A percentile compares a stretch with the other conserved stretches of the same genome.
phyloP scores from a whole-genome alignment of 2,888 invertebrate genomes.

The Rhagonycha fulva region DNA sequence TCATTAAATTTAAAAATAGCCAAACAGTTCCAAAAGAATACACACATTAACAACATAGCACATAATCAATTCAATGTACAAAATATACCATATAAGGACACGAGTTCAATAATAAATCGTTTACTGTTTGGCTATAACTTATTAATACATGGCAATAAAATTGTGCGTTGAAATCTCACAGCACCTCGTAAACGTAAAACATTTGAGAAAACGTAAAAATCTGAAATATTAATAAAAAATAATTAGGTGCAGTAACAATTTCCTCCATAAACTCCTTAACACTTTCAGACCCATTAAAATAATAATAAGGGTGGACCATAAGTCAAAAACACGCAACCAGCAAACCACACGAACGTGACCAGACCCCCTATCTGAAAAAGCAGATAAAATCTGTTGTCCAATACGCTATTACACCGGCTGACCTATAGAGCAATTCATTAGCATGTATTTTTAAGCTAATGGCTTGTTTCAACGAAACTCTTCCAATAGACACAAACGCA shows the following conservation, averaged over 20 bases:
- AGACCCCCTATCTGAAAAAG: constrained; percentile 15
- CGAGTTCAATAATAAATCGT: constrained; percentile 4
- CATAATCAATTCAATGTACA: constrained; percentile 7
- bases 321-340: constrained; percentile 22
- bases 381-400: constrained; percentile 23
- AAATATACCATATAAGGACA: constrained; percentile 15
- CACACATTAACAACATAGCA: constrained; percentile 3
- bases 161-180: constrained; percentile 12
- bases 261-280: not conserved
- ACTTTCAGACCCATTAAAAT: not conserved
- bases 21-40: not conserved
- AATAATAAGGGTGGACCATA: constrained; percentile 17
- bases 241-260: not conserved
- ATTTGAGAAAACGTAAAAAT: not conserved
- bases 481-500: constrained; percentile 14
- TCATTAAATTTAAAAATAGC: not conserved
- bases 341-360: constrained; percentile 18
- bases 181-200: constrained; percentile 4
- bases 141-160: constrained; percentile 10
- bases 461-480: constrained; percentile 21
- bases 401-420: constrained; percentile 24
- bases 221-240: not conserved
- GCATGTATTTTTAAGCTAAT: constrained; percentile 22
- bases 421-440: constrained; percentile 24
- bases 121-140: constrained; percentile 10